Conservation (phyloP, 2,113 vertebrate genomes). For the Dasyurus viverrinus region DNA sequence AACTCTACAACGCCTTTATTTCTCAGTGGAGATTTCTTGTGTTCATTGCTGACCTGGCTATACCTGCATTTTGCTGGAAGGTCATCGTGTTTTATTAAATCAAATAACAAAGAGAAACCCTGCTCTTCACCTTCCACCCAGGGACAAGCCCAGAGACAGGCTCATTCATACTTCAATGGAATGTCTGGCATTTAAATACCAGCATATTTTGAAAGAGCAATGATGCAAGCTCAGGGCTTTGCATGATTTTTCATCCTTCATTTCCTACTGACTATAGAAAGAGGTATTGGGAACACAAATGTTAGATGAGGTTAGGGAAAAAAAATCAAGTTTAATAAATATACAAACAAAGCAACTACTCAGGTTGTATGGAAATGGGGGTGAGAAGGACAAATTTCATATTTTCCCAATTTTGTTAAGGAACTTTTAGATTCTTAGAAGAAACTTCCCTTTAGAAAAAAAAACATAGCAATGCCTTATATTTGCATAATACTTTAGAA, state of each 20-base stretch:
- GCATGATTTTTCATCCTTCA: conserved; percentile 46
- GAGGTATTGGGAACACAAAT: conserved; percentile 22
- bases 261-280: conserved; percentile 35
- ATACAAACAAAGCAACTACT: not conserved
- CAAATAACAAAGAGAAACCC: conserved; percentile 43
- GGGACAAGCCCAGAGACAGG: conserved; percentile 51
- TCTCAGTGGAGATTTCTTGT: conserved; percentile 43
- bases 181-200: conserved; percentile 73
- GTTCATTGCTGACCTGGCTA: conserved; percentile 50
- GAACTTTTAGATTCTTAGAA: not conserved
- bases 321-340: not conserved
- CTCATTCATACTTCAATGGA: conserved; percentile 39
- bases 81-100: conserved; percentile 65
- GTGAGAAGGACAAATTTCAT: not conserved
- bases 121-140: conserved; percentile 11
- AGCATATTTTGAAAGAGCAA: conserved; percentile 9
- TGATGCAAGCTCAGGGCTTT: not conserved
- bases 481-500: not conserved
- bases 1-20: conserved; percentile 55
- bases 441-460: not conserved
- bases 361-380: not conserved
- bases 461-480: not conserved
- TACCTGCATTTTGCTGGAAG: conserved; percentile 57
- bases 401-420: not conserved
- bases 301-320: conserved; percentile 25